Base-by-base conservation (phyloP, 2,113 vertebrate genomes). In the Stegastes partitus region DNA sequence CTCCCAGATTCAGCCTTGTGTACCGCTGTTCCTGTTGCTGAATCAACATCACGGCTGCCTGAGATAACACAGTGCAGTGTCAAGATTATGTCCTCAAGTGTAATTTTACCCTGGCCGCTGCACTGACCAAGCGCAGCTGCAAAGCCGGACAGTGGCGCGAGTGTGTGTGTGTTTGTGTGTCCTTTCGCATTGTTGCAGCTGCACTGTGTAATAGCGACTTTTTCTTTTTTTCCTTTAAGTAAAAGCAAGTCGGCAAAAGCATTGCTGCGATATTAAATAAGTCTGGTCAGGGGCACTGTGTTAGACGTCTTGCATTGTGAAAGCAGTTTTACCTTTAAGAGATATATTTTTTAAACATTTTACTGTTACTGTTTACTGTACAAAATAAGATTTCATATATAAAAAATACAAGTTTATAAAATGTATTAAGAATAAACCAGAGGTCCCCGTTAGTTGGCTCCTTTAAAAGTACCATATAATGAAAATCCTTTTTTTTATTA, bases 81-180 rank as follows among this genome's bases (percentile, higher is more conserved):
- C 90, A 90, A 93, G 88, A 92, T 92, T 81, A 92, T 85, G 77
- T 94, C 84, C 84, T 91, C 87, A 89, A 90, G 90, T 91, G 89
- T 91, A 91, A 91, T 93, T 93, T 93, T 79, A 88, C 79, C 14
- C 73, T 59, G 77, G 59, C 47, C 25, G 61, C 77, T 64, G 78
- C 76, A 75, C 76, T 81, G 76, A 84, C 86, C 85, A 69, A 83
- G 74, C 28, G 62, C 68, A 74, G 77, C 83, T 79, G 59, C 82
- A 82, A 74, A 53, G 68, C 77, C 39, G 72, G 68, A 66, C 68
- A 18, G 26, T 14, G 15, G 25, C 2, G 5, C 37, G 34, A 25
- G 49, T 84, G 50, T 69, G 57, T 83, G 53, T 67, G 51, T 28
- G 65, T 34, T 50, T n/a, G 56, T 23, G 25, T 42, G 22, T 50